phyloP scores from a whole-genome alignment of 1,140 invertebrate genomes.

The Eumeta japonica region DNA sequence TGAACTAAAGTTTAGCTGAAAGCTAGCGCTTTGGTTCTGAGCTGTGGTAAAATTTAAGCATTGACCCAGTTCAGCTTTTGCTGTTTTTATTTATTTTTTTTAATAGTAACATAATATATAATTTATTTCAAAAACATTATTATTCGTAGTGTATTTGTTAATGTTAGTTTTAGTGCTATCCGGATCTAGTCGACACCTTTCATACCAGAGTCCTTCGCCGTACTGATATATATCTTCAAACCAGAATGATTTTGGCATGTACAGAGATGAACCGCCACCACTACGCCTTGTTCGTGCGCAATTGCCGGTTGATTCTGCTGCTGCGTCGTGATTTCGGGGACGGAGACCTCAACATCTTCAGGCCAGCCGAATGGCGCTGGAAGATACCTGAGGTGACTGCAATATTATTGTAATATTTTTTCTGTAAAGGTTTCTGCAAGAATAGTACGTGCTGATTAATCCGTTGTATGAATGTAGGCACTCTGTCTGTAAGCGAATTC shows the following conservation, averaged over 20 bases:
- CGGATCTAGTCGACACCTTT: too few species aligned
- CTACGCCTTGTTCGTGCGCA: slow-evolving; percentile 93
- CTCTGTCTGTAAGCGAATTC: too few species aligned
- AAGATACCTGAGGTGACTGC: slow-evolving; percentile 79
- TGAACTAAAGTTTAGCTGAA: too few species aligned
- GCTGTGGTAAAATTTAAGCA: too few species aligned
- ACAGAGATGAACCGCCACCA: slow-evolving; percentile 97
- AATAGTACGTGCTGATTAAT: too few species aligned
- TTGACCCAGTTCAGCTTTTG: too few species aligned
- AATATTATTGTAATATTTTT: too few species aligned
- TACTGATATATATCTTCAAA: neutral
- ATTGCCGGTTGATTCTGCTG: slow-evolving; percentile 92
- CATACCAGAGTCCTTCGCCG: neutral
- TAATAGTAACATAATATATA: too few species aligned
- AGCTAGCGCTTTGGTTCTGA: too few species aligned
- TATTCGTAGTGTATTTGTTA: neutral
- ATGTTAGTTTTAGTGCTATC: too few species aligned
- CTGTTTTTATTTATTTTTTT: neutral
- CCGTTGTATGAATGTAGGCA: too few species aligned
- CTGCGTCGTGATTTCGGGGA: slow-evolving; percentile 89
- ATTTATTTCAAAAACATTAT: neutral
- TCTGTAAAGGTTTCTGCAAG: too few species aligned
- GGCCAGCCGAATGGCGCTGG: slow-evolving; percentile 97
- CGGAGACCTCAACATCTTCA: slow-evolving; percentile 91
- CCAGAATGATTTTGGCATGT: slow-evolving; percentile 22